Base-by-base conservation (phyloP, 2,113 vertebrate genomes). In the Oncorhynchus gorbuscha region DNA sequence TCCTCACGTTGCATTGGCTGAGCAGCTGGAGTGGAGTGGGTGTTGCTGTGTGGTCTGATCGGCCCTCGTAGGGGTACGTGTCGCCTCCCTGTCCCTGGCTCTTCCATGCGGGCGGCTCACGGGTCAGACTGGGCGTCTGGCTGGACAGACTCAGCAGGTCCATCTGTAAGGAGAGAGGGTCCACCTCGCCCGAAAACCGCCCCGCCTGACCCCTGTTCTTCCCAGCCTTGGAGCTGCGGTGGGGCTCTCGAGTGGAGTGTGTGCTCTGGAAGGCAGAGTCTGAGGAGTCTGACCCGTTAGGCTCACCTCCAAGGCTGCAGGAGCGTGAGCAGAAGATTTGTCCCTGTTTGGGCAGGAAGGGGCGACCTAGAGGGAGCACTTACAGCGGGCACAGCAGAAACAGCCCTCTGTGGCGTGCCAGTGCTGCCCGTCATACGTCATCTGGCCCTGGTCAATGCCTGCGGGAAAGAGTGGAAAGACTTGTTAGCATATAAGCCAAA, bases 391-490 rank as follows among this genome's bases (percentile, higher is more conserved):
- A 0, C 98, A 99, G 89, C 97, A 97, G 90, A 99, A 99, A 80
- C 98, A 99, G 84, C 93, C 92, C 87, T 99, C 98, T 0, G 97
- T 97, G 85, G 98, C 98, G 0, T 99, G 98, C 98, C 98, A 99
- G 90, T 99, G 98, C 74, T 99, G 98, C 51, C 98, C 98, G 0
- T 98, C 97, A 0, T 99, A 99, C 0, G 97, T 99, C 98, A 99
- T 99, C 88, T 99, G 98, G 80, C 98, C 98, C 87, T 99, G 98
- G 92, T 99, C 98, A 0, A 99, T 99, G 69, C 98, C 98, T 99
- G 83, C 32, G 35, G 74, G 35, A 32, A 61, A 20, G 7, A 24
- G 4, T 9, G 64, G 24, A 62, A n/a, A n/a, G 49, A 45, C 9
- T 45, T 45, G 28, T 49, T 14, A n/a, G 51, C 26, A 1, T 13